Conservation (phyloP, 1,140 invertebrate genomes). For the Elysia chlorotica region DNA sequence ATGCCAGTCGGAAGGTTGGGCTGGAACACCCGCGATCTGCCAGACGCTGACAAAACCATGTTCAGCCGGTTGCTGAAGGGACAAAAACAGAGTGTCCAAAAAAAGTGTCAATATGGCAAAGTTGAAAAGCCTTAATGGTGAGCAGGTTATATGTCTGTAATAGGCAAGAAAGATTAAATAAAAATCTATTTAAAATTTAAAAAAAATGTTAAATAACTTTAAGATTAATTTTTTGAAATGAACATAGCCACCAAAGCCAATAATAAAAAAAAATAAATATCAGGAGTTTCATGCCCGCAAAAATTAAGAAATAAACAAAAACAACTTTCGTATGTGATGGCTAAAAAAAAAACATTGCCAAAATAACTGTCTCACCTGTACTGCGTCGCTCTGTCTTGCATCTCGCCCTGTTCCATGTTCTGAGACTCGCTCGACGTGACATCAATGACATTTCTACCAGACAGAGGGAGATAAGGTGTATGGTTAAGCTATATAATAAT, state of each 20-base stretch:
- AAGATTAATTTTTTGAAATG: too few relatives aligned
- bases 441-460: constrained; percentile 24
- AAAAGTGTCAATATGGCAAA: too few relatives aligned
- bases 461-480: too few relatives aligned
- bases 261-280: too few relatives aligned
- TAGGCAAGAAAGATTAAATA: not conserved
- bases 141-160: too few relatives aligned
- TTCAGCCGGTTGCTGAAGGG: not conserved
- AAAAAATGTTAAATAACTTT: not conserved
- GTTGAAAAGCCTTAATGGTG: too few relatives aligned
- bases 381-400: constrained; percentile 21
- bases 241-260: too few relatives aligned
- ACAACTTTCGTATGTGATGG: too few relatives aligned
- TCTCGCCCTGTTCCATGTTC: constrained; percentile 19
- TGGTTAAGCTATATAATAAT: too few relatives aligned
- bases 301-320: too few relatives aligned
- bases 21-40: constrained; percentile 43
- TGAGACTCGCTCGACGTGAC: constrained; percentile 17
- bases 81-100: not conserved
- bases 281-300: not conserved
- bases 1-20: constrained; percentile 65
- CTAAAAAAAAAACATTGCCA: not conserved
- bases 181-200: not conserved
- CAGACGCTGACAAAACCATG: constrained; percentile 21
- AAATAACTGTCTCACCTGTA: constrained; percentile 3